phyloP scores from a whole-genome alignment of 2,113 vertebrate genomes.

The Isichthys henryi region DNA sequence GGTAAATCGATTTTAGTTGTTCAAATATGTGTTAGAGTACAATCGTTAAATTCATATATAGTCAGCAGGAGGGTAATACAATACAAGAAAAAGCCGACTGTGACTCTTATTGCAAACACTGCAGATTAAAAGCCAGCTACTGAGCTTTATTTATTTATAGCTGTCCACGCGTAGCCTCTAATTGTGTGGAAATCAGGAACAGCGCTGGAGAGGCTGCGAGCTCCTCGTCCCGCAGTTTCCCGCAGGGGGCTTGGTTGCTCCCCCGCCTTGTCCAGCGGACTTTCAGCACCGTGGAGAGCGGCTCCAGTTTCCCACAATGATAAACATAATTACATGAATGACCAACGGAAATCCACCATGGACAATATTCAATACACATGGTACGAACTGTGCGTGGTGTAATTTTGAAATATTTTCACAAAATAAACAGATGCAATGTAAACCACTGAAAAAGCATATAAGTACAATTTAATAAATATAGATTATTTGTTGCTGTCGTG shows the following conservation, averaged over 20 bases:
- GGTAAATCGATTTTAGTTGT: background rate
- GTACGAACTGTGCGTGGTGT: background rate
- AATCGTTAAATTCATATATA: background rate
- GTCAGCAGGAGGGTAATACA: background rate
- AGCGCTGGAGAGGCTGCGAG: background rate
- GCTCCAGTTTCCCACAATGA: background rate
- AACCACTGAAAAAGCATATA: background rate
- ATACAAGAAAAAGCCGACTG: background rate
- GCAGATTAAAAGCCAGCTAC: background rate
- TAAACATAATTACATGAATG: background rate
- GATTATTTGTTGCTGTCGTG: background rate
- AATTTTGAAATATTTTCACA: background rate
- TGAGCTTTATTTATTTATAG: background rate
- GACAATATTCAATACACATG: background rate
- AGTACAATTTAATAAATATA: background rate
- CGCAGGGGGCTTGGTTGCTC: background rate
- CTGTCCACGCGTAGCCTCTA: background rate
- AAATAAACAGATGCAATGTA: background rate
- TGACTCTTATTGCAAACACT: background rate
- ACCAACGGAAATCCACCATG: background rate
- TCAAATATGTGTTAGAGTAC: background rate
- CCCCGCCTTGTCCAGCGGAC: background rate
- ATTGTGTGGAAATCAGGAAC: background rate
- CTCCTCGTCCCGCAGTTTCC: background rate
- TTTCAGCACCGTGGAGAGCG: conserved; percentile 11